Base-by-base conservation (phyloP, 2,888 invertebrate genomes). In the Yponomeuta cagnagella region DNA sequence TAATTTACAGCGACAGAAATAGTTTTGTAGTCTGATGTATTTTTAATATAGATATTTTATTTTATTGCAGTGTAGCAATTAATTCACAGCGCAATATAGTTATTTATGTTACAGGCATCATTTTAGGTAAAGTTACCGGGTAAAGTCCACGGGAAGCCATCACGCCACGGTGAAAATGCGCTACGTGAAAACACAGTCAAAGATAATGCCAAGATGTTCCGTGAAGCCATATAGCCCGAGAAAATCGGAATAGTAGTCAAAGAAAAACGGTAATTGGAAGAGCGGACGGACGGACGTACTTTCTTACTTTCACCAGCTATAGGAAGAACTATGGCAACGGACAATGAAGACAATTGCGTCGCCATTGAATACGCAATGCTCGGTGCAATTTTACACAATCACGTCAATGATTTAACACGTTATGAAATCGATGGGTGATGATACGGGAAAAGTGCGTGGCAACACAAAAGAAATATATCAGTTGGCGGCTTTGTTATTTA, bases 261-360 rank as follows among this genome's bases (percentile, higher is more conserved):
- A 81, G 83, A 82, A 82, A 83, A 81, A 80, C 75, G n/a, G 76
- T 82, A 84, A 86, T 84, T 86, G 82, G 78, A 79, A 77, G 81
- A 78, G 76, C 52, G 75, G 77, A 80, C 78, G 76, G 12, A 58
- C 52, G 76, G 77, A 80, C 78, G 76, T 69, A 74, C 72, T 76
- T 76, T 72, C 75, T 48, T 69, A 80, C 86, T 87, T 87, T 87
- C 85, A 79, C 85, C 80, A 76, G 37, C 31, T 63, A 43, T 67
- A 70, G 68, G 68, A 70, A 70, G 67, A 68, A 31, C 37, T 23
- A 65, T 31, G 30, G 31, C 63, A n/a, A 67, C 15, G 66, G 70
- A 72, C 71, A 71, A 71, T 71, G 71, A 72, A 72, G 66, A 71
- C 72, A 72, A 72, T 72, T 37, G 70, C 65, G n/a, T n/a, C 31